Base-by-base conservation (phyloP, 1,140 invertebrate genomes). In the Dolichoris vasculosae region DNA sequence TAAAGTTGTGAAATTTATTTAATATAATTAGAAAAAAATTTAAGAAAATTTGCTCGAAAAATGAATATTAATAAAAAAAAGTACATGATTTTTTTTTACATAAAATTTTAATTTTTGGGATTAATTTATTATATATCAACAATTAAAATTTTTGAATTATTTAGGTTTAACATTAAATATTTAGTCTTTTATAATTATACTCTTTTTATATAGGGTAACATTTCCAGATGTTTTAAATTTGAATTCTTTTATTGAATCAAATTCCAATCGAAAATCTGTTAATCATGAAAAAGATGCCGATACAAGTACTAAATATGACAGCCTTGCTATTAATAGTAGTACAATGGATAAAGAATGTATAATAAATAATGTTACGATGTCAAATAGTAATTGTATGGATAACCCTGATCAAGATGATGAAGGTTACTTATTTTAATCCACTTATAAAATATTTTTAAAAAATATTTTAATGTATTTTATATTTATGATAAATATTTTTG, bases 161-260 rank as follows among this genome's bases (percentile, higher is more conserved):
- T 17, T 51, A 51, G 20, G 20, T 51, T 7, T 46, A 46, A 2
- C 48, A 11, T 51, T 8, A 51, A 51, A 51, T 51, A 11, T 17
- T 51, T 17, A 17, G 11, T 17, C 2, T 51, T 51, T 51, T 51
- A 7, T 51, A 51, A 51, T 51, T 51, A 15, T 51, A 2, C 26
- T 26, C 15, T 83, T 46, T 46, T 84, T 55, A 11, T 55, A 1
- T 89, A 97, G 97, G 92, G 97, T 98, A 48, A 95, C 95, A 7
- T 98, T 98, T 93, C 97, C 97, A 23, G 96, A 97, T 90, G 94
- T 95, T 51, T 92, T 98, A 67, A 96, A 98, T 92, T 93, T 98
- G 86, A 98, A 98, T 93, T 94, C 94, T 35, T 97, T 98, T 89
- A 93, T 97, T 48, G 93, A 95, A 69, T 92, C 92, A 40, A 85